These are phyloP conservation scores for Triops longicaudatus DNA, from an alignment of 1,140 invertebrate species.

Conservation along the genomic window DNA sequence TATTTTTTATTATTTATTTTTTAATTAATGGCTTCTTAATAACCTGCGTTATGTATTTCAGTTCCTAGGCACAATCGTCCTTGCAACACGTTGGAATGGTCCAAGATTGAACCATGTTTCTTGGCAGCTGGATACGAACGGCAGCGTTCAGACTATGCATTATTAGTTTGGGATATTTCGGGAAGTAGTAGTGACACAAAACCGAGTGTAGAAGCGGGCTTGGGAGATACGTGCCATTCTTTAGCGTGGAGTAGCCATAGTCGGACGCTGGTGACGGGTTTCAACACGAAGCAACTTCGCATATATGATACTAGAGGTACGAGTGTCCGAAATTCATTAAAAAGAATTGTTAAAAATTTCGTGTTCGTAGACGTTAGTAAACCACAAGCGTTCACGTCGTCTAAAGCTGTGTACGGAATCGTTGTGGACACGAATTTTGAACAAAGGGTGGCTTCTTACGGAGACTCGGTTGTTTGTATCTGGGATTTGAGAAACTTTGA, in stretches of 20 bases:
- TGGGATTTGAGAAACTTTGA: constrained; percentile 85
- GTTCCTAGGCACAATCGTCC: constrained; percentile 68
- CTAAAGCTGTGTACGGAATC: constrained; percentile 73
- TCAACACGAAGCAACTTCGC: constrained; percentile 80
- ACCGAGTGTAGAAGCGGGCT: constrained; percentile 52
- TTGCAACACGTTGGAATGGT: constrained; percentile 83
- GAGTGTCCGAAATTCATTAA: too few relatives aligned
- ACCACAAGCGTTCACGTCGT: constrained; percentile 59
- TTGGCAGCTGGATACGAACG: constrained; percentile 78
- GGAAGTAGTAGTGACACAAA: constrained; percentile 41
- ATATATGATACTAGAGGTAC: constrained; percentile 88
- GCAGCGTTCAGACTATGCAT: constrained; percentile 68
- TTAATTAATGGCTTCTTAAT: too few relatives aligned
- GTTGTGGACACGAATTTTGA: constrained; percentile 66
- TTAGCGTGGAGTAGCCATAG: constrained; percentile 68
- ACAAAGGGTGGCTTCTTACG: constrained; percentile 68
- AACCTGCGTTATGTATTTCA: too few relatives aligned
- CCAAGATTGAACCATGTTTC: constrained; percentile 69
- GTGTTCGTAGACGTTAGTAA: constrained; percentile 55
- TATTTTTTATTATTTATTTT: too few relatives aligned
- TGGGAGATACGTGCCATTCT: constrained; percentile 73
- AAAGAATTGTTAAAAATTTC: constrained; percentile 28
- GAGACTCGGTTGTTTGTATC: constrained; percentile 67
- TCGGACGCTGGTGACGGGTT: constrained; percentile 67
- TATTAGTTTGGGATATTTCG: constrained; percentile 68